These are phyloP conservation scores for Calidris pugnax DNA, from an alignment of 2,113 vertebrate species.

Conservation along the genomic window DNA sequence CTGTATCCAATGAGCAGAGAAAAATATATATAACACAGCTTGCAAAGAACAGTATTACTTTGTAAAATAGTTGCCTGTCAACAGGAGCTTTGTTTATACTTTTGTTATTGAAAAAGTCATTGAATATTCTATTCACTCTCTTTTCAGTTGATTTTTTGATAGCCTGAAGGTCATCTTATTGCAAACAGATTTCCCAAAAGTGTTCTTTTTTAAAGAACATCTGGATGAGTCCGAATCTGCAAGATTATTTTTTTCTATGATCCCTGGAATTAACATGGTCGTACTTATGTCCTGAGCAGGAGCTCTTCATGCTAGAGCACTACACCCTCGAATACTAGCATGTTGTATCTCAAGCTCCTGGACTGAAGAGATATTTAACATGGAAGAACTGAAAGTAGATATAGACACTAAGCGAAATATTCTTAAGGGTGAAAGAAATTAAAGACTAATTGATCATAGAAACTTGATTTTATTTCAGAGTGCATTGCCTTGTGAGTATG, in stretches of 20 bases:
- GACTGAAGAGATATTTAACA: neutral
- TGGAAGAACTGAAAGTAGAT: neutral
- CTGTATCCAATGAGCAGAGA: neutral
- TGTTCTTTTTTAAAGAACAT: constrained; percentile 7
- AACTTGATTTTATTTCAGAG: neutral
- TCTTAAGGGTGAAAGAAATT: neutral
- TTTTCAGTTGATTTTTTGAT: constrained; percentile 49
- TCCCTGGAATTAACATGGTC: neutral
- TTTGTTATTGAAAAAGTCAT: constrained; percentile 30
- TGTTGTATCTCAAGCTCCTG: neutral
- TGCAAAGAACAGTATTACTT: constrained; percentile 8
- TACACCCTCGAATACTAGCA: neutral
- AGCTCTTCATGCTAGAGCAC: neutral
- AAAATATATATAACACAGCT: neutral
- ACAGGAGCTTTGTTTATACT: constrained; percentile 39
- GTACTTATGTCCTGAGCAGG: neutral
- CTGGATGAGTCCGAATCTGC: neutral
- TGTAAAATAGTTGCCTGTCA: constrained; percentile 6
- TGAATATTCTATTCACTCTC: constrained; percentile 56
- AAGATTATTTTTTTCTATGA: neutral
- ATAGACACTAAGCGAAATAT: neutral
- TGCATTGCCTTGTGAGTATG: neutral
- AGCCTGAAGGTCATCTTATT: neutral
- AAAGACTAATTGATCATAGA: neutral
- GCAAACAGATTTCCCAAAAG: constrained; percentile 38